A percentile compares a stretch with the other conserved stretches of the same genome.
These are phyloP conservation scores for Tympanoctomys barrerae DNA, from an alignment of 2,797 vertebrate species.

Conservation along the genomic window DNA sequence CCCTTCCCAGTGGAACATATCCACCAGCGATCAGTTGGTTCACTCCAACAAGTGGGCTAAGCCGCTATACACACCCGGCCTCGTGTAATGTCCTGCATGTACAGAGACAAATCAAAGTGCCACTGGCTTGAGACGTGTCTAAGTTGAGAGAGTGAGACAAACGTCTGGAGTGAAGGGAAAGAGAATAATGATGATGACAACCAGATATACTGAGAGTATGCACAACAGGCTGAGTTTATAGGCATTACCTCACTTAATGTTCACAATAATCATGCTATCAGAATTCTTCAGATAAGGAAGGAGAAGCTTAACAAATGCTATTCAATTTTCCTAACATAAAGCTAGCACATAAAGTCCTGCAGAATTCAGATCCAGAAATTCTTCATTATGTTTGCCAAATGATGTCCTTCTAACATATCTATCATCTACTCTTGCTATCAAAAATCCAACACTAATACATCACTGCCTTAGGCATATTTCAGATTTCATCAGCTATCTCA, in stretches of 20 bases:
- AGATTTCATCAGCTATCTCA: neutral
- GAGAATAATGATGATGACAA: neutral
- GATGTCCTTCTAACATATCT: neutral
- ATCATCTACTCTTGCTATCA: neutral
- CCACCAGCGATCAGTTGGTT: neutral
- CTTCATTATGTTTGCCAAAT: neutral
- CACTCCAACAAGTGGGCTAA: neutral
- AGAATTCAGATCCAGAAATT: neutral
- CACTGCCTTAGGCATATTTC: accelerated
- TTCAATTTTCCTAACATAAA: neutral
- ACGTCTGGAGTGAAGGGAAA: neutral
- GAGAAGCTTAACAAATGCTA: neutral
- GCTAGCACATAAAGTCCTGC: neutral
- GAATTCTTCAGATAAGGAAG: neutral
- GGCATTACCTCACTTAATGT: neutral
- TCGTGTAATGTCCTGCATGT: accelerated
- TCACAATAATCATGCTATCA: neutral
- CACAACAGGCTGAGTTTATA: accelerated
- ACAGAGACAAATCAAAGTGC: neutral
- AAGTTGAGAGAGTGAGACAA: neutral
- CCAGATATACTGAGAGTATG: neutral
- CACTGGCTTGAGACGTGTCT: neutral
- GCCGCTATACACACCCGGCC: neutral
- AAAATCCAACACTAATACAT: neutral
- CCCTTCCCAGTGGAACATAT: neutral